Evolutionary conservation across 2,888 invertebrate species (phyloP).

Genomic region (Philhelius pedissequus): DNA sequence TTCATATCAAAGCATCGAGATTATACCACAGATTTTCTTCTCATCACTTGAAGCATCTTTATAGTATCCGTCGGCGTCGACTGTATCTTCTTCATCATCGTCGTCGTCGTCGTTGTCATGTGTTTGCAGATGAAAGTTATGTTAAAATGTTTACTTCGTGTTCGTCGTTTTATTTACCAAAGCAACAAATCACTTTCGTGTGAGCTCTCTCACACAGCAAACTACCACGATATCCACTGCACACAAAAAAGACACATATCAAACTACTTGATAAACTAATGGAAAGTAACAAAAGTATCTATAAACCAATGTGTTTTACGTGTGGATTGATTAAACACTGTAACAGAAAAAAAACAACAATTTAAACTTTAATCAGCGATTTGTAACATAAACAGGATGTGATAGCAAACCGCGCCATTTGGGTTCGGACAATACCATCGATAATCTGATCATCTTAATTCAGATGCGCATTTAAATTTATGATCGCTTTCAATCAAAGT

Average conservation of each 20-base stretch:
- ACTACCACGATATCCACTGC: neutral
- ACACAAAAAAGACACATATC: neutral
- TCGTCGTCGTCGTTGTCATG: neutral
- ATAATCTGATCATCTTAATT: neutral
- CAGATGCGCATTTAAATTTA: constrained; percentile 30
- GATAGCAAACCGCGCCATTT: neutral
- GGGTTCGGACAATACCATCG: neutral
- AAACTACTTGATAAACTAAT: constrained; percentile 4
- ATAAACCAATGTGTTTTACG: neutral
- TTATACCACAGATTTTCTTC: constrained; percentile 3
- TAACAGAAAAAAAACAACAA: neutral
- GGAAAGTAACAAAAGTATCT: constrained; percentile 52
- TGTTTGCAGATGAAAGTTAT: constrained; percentile 43
- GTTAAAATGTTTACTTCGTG: constrained; percentile 41
- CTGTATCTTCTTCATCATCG: neutral
- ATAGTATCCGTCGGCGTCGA: neutral
- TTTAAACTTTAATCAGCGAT: constrained; percentile 48
- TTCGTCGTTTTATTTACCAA: constrained; percentile 30
- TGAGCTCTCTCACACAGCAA: neutral
- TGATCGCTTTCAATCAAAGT: constrained; percentile 42
- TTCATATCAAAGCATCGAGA: neutral
- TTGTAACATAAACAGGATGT: constrained; percentile 58
- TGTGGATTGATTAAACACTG: neutral
- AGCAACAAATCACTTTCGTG: constrained; percentile 41
- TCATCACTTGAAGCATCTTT: constrained; percentile 4